These are phyloP conservation scores for Drosophila aff. DNA, from an alignment of 1,140 invertebrate genomes.

Conservation along the genomic window DNA sequence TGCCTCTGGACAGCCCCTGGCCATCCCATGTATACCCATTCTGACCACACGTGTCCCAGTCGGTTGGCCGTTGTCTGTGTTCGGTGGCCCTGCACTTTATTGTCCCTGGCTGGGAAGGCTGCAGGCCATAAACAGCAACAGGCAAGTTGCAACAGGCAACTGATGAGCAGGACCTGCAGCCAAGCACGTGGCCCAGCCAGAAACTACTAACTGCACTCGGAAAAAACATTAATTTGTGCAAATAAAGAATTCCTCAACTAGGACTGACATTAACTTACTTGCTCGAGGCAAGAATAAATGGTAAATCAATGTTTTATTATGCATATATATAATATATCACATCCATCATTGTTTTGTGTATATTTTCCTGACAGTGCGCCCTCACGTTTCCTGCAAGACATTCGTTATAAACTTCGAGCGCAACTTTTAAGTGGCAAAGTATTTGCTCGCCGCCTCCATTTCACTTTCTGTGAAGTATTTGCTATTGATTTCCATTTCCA, in stretches of 20 bases:
- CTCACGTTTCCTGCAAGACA: conserved; percentile 7
- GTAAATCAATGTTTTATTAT: not conserved
- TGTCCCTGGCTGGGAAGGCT: conserved; percentile 14
- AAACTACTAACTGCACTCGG: conserved; percentile 3
- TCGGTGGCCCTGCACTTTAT: conserved; percentile 41
- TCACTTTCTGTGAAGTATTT: conserved; percentile 23
- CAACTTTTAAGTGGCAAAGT: conserved; percentile 48
- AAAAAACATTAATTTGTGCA: not conserved
- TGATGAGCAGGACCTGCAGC: conserved; percentile 14
- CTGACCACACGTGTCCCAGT: conserved; percentile 41
- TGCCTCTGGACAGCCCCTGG: conserved; percentile 42
- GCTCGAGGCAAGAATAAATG: not conserved
- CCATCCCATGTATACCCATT: conserved; percentile 10
- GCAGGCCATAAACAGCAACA: conserved; percentile 45
- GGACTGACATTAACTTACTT: not conserved
- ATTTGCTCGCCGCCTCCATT: conserved; percentile 31
- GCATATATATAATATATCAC: not conserved
- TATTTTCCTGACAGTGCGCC: conserved; percentile 8
- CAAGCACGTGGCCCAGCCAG: conserved; percentile 20
- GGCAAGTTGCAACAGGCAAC: conserved; percentile 26
- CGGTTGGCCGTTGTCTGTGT: conserved; percentile 29
- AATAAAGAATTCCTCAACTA: not conserved
- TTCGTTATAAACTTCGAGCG: conserved; percentile 26
- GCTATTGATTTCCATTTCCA: conserved; percentile 47
- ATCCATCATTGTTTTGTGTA: not conserved